Base-by-base conservation (phyloP, 2,797 vertebrate genomes). In the Tenualosa thibaudeaui region DNA sequence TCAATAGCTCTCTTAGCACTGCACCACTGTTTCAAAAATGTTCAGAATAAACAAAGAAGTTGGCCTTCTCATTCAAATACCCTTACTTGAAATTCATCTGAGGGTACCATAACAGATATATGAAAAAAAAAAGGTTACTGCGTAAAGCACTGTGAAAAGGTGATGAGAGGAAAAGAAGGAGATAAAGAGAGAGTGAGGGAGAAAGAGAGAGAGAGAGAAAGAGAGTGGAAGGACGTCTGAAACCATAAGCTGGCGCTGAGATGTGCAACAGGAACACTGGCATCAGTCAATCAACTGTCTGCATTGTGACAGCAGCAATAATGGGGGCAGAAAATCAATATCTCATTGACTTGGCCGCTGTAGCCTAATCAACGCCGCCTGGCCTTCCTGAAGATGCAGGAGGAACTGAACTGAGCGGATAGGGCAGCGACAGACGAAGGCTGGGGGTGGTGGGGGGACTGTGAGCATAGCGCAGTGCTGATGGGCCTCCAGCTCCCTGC, bases 261-360 rank as follows among this genome's bases (percentile, higher is more conserved):
- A 85, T 87, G 90, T 87, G 88, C 84, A 89, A 84, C 85, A 90
- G 90, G 90, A 91, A 90, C 82, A 58, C 68, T 49, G 88, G 89
- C 91, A 93, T 95, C 94, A 93, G 91, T 95, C 95, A 94, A 93
- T 95, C 93, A 94, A 89, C 87, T 89, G 91, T 92, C 91, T 86
- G 92, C 89, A 92, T 89, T 93, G 92, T 94, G 94, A 94, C 94
- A 94, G 92, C 90, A 86, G 89, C 92, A 93, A 95, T 94, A 91
- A 95, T 92, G 91, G 92, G 89, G 84, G 88, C 86, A 88, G 85
- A 91, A 94, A 94, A 95, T 95, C 95, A 88, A 95, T 95, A 95
- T 92, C 90, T 89, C 94, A 95, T 94, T 94, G 95, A 93, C 92
- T 92, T 90, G 89, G 90, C 93, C 88, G 90, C 92, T 90, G 93